Conservation (phyloP, 2,797 vertebrate genomes). For the Natrix natrix region DNA sequence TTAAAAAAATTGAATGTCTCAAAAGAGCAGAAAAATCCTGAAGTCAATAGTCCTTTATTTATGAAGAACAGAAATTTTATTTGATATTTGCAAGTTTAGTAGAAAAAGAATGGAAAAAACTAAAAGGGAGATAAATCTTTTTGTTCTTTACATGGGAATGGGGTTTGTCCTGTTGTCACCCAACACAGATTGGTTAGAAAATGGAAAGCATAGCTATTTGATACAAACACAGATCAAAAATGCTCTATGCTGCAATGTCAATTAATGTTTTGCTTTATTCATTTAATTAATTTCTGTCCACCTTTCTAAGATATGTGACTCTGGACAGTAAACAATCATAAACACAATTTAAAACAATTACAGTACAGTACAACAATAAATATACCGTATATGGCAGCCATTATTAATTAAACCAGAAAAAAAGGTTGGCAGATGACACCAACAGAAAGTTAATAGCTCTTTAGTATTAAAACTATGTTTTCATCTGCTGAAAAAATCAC, state of each 20-base stretch:
- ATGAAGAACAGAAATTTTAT: neutral
- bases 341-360: neutral
- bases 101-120: neutral
- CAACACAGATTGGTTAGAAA: neutral
- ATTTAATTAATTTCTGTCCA: neutral
- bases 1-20: neutral
- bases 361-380: neutral
- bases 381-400: neutral
- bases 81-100: neutral
- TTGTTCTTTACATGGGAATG: neutral
- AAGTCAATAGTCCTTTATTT: neutral
- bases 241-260: neutral
- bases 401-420: neutral
- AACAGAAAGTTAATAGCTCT: no score
- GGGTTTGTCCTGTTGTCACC: neutral
- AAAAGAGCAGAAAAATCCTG: neutral
- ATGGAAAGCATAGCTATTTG: neutral
- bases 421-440: neutral
- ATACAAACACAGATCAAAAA: neutral
- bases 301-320: neutral
- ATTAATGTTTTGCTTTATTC: neutral
- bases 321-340: neutral
- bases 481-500: neutral
- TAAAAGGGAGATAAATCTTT: neutral
- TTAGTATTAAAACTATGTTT: neutral